Evolutionary conservation across 2,113 vertebrate species (phyloP).

Genomic region (Ifrita kowaldi): DNA sequence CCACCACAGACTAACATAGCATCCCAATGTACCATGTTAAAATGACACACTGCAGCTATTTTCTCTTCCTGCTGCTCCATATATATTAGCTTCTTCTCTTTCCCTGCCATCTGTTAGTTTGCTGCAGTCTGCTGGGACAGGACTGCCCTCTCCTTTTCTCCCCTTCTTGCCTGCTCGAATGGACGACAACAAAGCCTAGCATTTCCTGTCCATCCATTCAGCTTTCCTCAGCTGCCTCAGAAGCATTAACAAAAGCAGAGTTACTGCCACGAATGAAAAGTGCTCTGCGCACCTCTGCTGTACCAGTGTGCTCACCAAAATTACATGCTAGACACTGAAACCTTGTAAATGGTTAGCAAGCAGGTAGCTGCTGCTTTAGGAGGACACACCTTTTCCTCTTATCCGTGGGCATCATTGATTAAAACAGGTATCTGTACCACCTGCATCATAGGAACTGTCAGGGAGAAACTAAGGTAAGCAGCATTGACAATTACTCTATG

Average conservation of each 20-base stretch:
- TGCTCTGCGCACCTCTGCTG: neutral
- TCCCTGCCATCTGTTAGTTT: neutral
- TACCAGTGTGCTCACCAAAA: neutral
- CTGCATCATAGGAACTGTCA: neutral
- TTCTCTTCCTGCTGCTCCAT: neutral
- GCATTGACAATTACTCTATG: neutral
- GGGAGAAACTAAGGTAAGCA: neutral
- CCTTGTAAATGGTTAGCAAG: neutral
- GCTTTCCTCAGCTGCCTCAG: neutral
- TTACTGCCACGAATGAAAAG: neutral
- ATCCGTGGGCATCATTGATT: neutral
- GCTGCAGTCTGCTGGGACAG: conserved; percentile 44
- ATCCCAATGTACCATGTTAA: neutral
- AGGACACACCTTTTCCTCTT: neutral
- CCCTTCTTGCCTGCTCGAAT: neutral
- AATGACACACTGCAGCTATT: conserved; percentile 19
- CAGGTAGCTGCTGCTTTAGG: neutral
- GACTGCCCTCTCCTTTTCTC: neutral
- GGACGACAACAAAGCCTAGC: neutral
- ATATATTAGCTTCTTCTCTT: neutral
- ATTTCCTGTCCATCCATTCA: neutral
- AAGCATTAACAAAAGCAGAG: neutral
- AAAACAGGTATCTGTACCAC: neutral
- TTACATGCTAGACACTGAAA: neutral
- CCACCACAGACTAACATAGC: neutral